Evolutionary conservation across 2,888 invertebrate species (phyloP).

Genomic region (Orthosia cruda): DNA sequence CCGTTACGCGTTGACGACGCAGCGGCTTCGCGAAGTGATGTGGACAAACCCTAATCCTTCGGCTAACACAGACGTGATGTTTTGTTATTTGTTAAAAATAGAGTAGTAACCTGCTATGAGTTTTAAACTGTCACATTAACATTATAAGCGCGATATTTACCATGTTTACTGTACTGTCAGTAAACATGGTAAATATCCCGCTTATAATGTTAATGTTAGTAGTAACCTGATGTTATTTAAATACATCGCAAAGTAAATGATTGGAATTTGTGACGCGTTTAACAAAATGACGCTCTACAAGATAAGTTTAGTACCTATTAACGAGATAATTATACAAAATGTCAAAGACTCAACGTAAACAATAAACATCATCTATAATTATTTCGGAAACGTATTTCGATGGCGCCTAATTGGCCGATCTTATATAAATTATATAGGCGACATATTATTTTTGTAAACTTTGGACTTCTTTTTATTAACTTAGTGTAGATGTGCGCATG

Average conservation of each 20-base stretch:
- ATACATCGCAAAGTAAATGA: background rate
- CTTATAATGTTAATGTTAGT: too few relatives aligned
- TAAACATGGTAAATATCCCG: too few relatives aligned
- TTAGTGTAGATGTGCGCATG: too few relatives aligned
- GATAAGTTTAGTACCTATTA: conserved; percentile 9
- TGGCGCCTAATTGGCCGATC: conserved; percentile 32
- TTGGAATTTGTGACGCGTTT: conserved; percentile 4
- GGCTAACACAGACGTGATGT: too few relatives aligned
- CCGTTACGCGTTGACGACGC: too few relatives aligned
- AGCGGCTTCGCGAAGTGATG: too few relatives aligned
- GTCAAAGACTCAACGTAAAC: conserved; percentile 50
- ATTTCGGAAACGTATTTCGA: conserved; percentile 6
- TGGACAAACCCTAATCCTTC: too few relatives aligned
- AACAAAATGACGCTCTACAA: background rate
- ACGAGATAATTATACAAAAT: conserved; percentile 28
- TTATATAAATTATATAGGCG: conserved; percentile 10
- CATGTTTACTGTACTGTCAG: too few relatives aligned
- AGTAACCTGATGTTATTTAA: background rate
- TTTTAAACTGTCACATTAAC: too few relatives aligned
- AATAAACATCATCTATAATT: conserved; percentile 18
- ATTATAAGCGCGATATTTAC: too few relatives aligned
- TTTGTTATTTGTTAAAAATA: too few relatives aligned
- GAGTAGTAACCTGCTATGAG: too few relatives aligned
- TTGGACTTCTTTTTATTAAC: background rate
- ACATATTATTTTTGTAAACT: background rate